Conservation (phyloP, 1,140 invertebrate genomes). For the Tyrophagus putrescentiae region DNA sequence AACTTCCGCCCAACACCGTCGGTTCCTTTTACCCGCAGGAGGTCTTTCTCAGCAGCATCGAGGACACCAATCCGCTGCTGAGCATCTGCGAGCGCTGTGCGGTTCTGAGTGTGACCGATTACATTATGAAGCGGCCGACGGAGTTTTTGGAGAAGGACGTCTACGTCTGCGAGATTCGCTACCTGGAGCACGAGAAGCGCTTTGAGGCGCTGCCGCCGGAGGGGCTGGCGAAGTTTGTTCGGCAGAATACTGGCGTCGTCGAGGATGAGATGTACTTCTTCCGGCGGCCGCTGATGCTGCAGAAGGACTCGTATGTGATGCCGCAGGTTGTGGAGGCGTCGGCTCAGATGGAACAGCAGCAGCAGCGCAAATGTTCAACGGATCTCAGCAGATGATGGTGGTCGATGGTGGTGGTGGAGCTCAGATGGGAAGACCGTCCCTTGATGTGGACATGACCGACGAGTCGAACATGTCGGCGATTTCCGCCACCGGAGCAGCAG, state of each 20-base stretch:
- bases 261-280: slow-evolving; percentile 89
- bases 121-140: slow-evolving; percentile 72
- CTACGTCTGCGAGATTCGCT: slow-evolving; percentile 81
- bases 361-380: background rate
- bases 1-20: slow-evolving; percentile 53
- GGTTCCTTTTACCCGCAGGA: slow-evolving; percentile 87
- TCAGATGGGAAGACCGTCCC: background rate
- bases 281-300: slow-evolving; percentile 49
- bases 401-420: background rate
- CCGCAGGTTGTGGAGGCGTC: slow-evolving; percentile 9
- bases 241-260: slow-evolving; percentile 48
- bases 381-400: too few species aligned
- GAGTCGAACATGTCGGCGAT: slow-evolving; percentile 1
- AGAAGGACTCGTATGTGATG: slow-evolving; percentile 42
- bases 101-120: slow-evolving; percentile 78
- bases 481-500: background rate
- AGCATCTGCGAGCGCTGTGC: slow-evolving; percentile 78
- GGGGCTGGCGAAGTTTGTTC: slow-evolving; percentile 22
- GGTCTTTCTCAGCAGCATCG: slow-evolving; percentile 73
- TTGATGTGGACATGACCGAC: slow-evolving; percentile 1
- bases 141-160: slow-evolving; percentile 84
- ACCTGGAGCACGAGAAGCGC: slow-evolving; percentile 69
- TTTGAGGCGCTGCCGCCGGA: slow-evolving; percentile 50
- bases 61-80: slow-evolving; percentile 75
- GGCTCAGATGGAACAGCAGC: slow-evolving; percentile 7